Percentiles rank a stretch among this genome's conserved stretches.
Conservation (phyloP, 2,888 invertebrate species). For the Rhagonycha fulva region DNA sequence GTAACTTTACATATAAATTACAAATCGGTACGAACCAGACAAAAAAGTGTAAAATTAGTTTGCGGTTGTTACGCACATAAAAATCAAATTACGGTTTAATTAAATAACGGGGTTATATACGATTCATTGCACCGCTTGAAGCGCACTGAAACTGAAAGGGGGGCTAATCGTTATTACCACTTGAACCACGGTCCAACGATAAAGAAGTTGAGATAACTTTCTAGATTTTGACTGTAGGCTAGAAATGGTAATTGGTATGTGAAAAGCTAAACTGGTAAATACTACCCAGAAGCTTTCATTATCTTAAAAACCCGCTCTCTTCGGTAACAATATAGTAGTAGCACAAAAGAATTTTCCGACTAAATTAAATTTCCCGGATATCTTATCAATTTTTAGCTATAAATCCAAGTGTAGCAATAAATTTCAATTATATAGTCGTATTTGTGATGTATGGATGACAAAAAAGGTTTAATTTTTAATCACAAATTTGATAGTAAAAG, state of each 20-base stretch:
- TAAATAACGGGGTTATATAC: slow-evolving; percentile 35
- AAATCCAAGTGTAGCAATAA: not conserved
- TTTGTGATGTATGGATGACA: not conserved
- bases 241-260: slow-evolving; percentile 17
- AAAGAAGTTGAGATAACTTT: slow-evolving; percentile 1
- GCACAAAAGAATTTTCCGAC: not conserved
- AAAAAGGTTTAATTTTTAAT: not conserved
- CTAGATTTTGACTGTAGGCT: slow-evolving; percentile 5
- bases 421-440: not conserved
- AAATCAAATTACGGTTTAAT: slow-evolving; percentile 28
- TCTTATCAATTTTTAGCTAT: not conserved
- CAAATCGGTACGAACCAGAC: not conserved
- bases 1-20: not conserved
- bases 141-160: slow-evolving; percentile 2
- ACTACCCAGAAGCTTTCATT: not conserved
- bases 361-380: slow-evolving; percentile 6
- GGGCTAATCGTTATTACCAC: slow-evolving; percentile 7
- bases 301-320: slow-evolving; percentile 1
- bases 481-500: not conserved
- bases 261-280: slow-evolving; percentile 15
- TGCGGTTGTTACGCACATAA: slow-evolving; percentile 15
- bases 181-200: not conserved
- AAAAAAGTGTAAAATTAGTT: not conserved
- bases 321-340: too few species aligned
- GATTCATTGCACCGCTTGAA: slow-evolving; percentile 31